Evolutionary conservation across 2,113 vertebrate species (phyloP).

Genomic region (Labeo rohita): DNA sequence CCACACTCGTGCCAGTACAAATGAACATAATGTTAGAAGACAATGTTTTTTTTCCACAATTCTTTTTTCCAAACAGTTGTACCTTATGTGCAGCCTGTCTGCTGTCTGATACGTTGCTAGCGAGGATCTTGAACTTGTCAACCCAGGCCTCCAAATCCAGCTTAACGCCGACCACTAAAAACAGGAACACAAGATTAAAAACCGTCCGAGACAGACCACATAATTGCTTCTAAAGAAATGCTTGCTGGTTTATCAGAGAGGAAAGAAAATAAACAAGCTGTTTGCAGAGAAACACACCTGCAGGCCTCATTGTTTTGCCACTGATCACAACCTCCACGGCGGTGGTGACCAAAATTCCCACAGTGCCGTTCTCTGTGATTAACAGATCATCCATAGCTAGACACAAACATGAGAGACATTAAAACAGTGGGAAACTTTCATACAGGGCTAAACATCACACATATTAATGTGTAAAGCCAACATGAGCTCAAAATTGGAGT

Average conservation of each 20-base stretch:
- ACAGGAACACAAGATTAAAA: slow-evolving; percentile 27
- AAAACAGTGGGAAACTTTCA: background rate
- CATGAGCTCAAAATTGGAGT: background rate
- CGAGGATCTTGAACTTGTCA: slow-evolving; percentile 98
- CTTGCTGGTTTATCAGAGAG: background rate
- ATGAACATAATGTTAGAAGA: background rate
- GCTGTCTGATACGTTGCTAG: slow-evolving; percentile 92
- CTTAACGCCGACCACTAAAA: slow-evolving; percentile 93
- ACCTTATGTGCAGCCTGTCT: slow-evolving; percentile 89
- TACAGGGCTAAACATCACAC: background rate
- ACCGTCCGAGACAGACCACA: background rate
- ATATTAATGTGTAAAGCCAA: background rate
- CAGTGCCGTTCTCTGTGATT: slow-evolving; percentile 86
- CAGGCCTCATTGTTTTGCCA: slow-evolving; percentile 88
- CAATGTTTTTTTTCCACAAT: background rate
- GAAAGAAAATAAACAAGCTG: background rate
- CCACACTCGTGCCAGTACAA: background rate
- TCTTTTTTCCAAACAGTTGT: slow-evolving; percentile 15
- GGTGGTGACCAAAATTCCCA: slow-evolving; percentile 92
- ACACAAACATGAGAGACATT: slow-evolving; percentile 27
- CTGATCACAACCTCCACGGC: slow-evolving; percentile 89
- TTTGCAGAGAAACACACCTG: slow-evolving; percentile 77
- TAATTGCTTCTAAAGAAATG: background rate
- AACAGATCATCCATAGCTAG: slow-evolving; percentile 74
- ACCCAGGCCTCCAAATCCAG: slow-evolving; percentile 97